These are phyloP conservation scores for Panagrolaimus sp. DNA, from an alignment of 1,140 invertebrate species.

Conservation along the genomic window DNA sequence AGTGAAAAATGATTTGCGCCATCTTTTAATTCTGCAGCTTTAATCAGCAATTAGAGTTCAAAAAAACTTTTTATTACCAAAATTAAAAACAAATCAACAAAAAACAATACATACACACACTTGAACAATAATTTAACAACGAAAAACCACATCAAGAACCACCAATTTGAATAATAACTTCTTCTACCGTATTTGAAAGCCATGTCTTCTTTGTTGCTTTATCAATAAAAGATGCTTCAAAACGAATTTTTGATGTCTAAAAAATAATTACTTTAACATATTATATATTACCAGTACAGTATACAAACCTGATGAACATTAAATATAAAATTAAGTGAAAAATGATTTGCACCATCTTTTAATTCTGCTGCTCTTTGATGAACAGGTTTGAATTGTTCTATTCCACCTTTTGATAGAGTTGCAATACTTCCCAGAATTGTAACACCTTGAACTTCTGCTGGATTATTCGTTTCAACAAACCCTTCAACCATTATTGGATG, in stretches of 20 bases:
- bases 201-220: neutral
- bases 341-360: neutral
- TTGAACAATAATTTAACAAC: no score
- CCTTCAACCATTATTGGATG: constrained; percentile 6
- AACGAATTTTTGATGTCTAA: constrained; percentile 1
- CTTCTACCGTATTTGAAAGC: neutral
- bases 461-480: constrained; percentile 6
- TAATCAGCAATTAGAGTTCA: no score
- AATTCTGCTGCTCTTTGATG: neutral
- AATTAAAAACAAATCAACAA: no score
- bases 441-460: neutral
- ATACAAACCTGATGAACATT: neutral
- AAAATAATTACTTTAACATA: neutral
- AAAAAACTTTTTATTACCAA: no score
- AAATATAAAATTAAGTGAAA: neutral
- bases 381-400: neutral
- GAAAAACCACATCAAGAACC: neutral
- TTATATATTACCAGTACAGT: neutral
- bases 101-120: no score
- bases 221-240: neutral
- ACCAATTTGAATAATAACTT: constrained; percentile 6
- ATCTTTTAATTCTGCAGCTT: no score
- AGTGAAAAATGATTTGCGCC: no score
- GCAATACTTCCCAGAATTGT: neutral
- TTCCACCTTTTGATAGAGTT: neutral